phyloP scores from a whole-genome alignment of 2,797 vertebrate genomes.

The Enteromius argenteus region DNA sequence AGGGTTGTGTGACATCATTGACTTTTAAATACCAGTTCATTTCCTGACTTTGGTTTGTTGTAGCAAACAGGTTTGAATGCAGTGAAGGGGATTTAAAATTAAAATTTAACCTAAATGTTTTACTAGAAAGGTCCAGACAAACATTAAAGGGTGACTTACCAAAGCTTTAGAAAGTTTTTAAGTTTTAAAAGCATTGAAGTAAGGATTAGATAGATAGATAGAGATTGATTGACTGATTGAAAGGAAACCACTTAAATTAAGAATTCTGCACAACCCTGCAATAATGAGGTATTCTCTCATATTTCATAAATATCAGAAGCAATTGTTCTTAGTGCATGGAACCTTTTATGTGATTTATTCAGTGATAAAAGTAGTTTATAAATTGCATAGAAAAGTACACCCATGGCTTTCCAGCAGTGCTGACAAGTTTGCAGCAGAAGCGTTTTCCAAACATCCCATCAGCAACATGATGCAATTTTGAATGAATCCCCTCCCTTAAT shows the following conservation, averaged over 20 bases:
- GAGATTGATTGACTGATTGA: too few species aligned
- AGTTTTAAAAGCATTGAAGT: not conserved
- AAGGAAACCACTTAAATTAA: not conserved
- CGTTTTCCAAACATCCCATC: conserved; percentile 54
- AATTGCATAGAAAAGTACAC: not conserved
- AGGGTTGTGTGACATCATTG: not conserved
- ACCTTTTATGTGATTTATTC: not conserved
- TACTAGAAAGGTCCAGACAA: not conserved
- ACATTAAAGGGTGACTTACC: not conserved
- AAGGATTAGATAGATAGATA: not conserved
- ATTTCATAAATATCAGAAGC: not conserved
- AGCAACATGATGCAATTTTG: conserved; percentile 59
- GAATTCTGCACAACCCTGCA: not conserved
- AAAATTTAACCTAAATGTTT: not conserved
- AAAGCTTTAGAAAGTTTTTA: not conserved
- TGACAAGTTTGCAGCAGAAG: conserved; percentile 39
- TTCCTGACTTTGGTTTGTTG: not conserved
- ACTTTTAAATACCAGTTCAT: not conserved
- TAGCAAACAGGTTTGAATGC: not conserved
- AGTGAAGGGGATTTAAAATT: not conserved
- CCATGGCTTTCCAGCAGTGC: not conserved
- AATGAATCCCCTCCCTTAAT: conserved; percentile 67
- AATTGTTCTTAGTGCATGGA: not conserved
- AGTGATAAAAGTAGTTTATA: conserved; percentile 1
- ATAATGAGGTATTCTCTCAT: not conserved